A percentile compares a stretch with the other conserved stretches of the same genome.
Conservation (phyloP, 2,888 invertebrate genomes). For the Lucinisca nassula region DNA sequence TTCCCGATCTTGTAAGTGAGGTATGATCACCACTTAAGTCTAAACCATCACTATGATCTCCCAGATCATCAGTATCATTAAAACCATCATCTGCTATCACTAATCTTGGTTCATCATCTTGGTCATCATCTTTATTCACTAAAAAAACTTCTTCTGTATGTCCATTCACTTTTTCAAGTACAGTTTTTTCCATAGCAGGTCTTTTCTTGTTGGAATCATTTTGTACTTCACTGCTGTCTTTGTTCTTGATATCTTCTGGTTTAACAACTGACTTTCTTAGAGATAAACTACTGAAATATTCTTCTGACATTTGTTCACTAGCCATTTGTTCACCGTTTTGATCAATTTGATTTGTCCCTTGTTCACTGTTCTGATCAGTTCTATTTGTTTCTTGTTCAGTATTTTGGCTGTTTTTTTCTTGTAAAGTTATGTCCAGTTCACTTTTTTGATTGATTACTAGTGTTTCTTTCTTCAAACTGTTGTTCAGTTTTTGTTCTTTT, state of each 20-base stretch:
- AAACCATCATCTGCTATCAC: conserved; percentile 74
- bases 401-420: background rate
- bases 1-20: conserved; percentile 74
- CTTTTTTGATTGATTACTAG: background rate
- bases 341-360: conserved; percentile 6
- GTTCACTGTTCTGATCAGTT: background rate
- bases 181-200: conserved; percentile 46
- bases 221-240: conserved; percentile 8
- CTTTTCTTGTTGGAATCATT: conserved; percentile 2
- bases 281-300: conserved; percentile 55
- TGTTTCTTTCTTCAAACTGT: background rate
- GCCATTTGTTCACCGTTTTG: conserved; percentile 38
- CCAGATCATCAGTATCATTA: conserved; percentile 22
- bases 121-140: conserved; percentile 65
- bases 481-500: background rate
- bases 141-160: conserved; percentile 58
- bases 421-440: background rate
- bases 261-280: conserved; percentile 8
- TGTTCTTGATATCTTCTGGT: background rate
- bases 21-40: conserved; percentile 48
- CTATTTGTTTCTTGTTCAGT: conserved; percentile 6
- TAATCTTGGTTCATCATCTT: conserved; percentile 78
- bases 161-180: conserved; percentile 59
- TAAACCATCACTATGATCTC: conserved; percentile 21
- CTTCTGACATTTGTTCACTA: conserved; percentile 55